A percentile compares a stretch with the other conserved stretches of the same genome.
Evolutionary conservation across 2,888 invertebrate species (phyloP).

Genomic region (Eulithis testata): DNA sequence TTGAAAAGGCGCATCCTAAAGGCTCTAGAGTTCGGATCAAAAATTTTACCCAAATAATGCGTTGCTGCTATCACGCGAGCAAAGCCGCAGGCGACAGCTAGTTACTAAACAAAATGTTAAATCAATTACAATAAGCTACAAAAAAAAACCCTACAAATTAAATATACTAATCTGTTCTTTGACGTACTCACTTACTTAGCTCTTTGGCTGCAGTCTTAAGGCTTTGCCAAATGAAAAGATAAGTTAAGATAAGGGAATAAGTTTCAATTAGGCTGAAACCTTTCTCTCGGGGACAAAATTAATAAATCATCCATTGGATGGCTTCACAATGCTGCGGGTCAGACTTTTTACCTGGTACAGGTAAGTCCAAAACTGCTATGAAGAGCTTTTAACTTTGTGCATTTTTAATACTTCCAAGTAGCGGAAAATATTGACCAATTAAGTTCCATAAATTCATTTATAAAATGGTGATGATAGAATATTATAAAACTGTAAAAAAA

Average conservation of each 20-base stretch:
- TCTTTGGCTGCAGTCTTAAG: slow-evolving; percentile 26
- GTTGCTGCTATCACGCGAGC: too few relatives aligned
- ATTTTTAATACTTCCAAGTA: too few relatives aligned
- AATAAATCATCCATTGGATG: slow-evolving; percentile 57
- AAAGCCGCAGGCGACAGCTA: too few relatives aligned
- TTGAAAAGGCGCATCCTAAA: too few relatives aligned
- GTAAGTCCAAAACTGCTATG: slow-evolving; percentile 26
- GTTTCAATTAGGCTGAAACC: slow-evolving; percentile 48
- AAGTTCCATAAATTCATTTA: too few relatives aligned
- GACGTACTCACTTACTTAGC: slow-evolving; percentile 14
- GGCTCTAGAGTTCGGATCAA: too few relatives aligned
- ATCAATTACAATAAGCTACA: not conserved
- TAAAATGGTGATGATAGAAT: too few relatives aligned
- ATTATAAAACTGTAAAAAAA: too few relatives aligned
- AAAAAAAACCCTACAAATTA: slow-evolving; percentile 1
- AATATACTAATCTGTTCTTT: not conserved
- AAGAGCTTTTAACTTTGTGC: not conserved
- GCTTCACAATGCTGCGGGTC: slow-evolving; percentile 56
- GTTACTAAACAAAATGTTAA: too few relatives aligned
- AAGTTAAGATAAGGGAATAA: too few relatives aligned
- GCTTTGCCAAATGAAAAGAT: slow-evolving; percentile 42
- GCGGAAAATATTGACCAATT: too few relatives aligned
- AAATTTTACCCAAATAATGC: too few relatives aligned
- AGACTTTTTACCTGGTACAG: slow-evolving; percentile 55
- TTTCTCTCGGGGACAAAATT: slow-evolving; percentile 55